Percentiles rank a stretch among this genome's conserved stretches.
Conservation (phyloP, 2,797 vertebrate genomes). For the Gila robusta region DNA sequence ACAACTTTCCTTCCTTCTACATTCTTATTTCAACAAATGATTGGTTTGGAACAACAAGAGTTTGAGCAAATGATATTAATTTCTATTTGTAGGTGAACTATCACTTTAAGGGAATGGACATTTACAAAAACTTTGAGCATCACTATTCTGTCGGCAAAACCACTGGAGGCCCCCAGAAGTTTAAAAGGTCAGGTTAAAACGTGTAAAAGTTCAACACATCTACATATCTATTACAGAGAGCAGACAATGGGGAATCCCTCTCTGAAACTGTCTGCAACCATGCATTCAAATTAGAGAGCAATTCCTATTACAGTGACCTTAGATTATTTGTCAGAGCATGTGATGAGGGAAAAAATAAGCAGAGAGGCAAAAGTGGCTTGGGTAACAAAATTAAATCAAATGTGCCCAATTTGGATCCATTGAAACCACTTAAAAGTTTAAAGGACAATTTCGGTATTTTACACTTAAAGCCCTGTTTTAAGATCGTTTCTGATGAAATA, state of each 20-base stretch:
- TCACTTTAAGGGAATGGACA: neutral
- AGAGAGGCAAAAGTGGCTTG: constrained; percentile 3
- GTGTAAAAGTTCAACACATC: constrained; percentile 18
- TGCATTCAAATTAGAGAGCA: constrained; percentile 11
- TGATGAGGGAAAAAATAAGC: constrained; percentile 17
- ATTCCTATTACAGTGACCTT: neutral
- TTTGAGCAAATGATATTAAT: neutral
- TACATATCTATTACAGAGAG: constrained; percentile 23
- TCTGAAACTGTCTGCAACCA: constrained; percentile 16
- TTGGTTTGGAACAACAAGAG: neutral
- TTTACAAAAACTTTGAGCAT: neutral
- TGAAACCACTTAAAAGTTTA: constrained; percentile 2
- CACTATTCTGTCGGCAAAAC: constrained; percentile 8
- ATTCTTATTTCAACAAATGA: neutral
- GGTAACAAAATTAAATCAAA: neutral
- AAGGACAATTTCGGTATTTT: no score
- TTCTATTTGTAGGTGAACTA: neutral
- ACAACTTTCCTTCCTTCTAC: neutral
- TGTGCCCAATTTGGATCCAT: neutral
- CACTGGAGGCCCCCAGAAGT: neutral
- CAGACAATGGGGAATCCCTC: constrained; percentile 22
- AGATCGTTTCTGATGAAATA: no score
- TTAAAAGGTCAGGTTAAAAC: constrained; percentile 33
- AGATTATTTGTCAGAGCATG: constrained; percentile 7
- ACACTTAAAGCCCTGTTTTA: no score